phyloP scores from a whole-genome alignment of 2,888 invertebrate genomes.

The Quadriops clusia region DNA sequence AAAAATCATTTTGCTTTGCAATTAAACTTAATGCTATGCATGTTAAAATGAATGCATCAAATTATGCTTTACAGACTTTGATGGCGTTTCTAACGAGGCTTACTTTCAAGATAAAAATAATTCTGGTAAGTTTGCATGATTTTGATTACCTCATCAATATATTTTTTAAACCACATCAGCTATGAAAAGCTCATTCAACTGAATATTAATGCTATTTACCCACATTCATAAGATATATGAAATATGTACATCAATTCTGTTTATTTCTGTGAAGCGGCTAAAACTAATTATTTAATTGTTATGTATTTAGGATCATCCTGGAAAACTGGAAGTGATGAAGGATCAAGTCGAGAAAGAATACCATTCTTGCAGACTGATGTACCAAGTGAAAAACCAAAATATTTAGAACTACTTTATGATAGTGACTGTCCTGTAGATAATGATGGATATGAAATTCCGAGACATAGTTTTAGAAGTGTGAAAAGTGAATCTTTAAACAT shows the following conservation, averaged over 20 bases:
- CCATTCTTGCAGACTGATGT: constrained; percentile 30
- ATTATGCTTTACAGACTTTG: constrained; percentile 39
- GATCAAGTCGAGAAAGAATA: constrained; percentile 36
- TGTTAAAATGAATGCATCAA: constrained; percentile 12
- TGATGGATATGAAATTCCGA: constrained; percentile 24
- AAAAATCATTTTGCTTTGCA: no score
- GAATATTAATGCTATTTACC: constrained; percentile 1
- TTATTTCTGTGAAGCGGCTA: background rate
- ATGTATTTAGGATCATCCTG: constrained; percentile 37
- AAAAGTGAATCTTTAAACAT: constrained; percentile 11
- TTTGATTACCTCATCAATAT: constrained; percentile 1
- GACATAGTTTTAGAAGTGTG: constrained; percentile 13
- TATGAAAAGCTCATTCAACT: constrained; percentile 3
- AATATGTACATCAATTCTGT: background rate
- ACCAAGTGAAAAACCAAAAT: constrained; percentile 18
- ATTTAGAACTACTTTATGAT: constrained; percentile 22
- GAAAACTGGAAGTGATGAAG: constrained; percentile 39
- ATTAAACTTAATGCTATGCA: constrained; percentile 2
- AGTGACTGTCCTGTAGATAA: constrained; percentile 17
- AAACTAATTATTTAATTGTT: constrained; percentile 2
- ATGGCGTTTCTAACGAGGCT: constrained; percentile 64
- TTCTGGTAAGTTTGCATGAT: constrained; percentile 34
- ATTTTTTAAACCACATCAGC: constrained; percentile 2
- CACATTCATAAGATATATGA: no score
- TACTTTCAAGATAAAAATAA: constrained; percentile 63